Conservation (phyloP, 2,888 invertebrate species). For the Adela reaumurella region DNA sequence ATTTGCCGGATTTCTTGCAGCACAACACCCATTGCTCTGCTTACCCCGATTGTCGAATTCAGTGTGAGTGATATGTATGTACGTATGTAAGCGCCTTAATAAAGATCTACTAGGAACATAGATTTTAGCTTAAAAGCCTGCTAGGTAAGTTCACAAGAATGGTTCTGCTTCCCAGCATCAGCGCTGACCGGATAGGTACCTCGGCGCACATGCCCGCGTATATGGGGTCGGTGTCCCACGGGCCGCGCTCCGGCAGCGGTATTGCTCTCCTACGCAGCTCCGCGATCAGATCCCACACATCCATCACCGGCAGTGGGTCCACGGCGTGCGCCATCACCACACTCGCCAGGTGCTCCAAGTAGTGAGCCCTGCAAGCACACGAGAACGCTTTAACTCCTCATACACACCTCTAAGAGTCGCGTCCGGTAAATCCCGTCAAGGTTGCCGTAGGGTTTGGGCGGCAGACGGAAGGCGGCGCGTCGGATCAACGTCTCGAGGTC, state of each 20-base stretch:
- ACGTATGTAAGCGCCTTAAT: too few relatives aligned
- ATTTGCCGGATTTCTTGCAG: too few relatives aligned
- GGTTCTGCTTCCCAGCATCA: too few relatives aligned
- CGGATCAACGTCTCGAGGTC: constrained; percentile 80
- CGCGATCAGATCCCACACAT: constrained; percentile 80
- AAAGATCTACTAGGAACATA: too few relatives aligned
- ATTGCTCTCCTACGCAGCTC: constrained; percentile 83
- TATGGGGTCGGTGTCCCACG: constrained; percentile 79
- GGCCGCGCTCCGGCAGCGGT: constrained; percentile 76
- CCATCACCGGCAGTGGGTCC: constrained; percentile 88
- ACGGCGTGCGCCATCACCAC: constrained; percentile 82
- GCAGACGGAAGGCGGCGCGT: constrained; percentile 68
- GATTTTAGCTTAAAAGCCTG: too few relatives aligned
- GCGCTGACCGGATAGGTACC: too few relatives aligned
- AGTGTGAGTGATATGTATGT: too few relatives aligned
- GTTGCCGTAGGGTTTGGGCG: constrained; percentile 73
- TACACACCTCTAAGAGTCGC: constrained; percentile 61
- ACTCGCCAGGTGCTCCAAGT: constrained; percentile 91
- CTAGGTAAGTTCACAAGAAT: too few relatives aligned
- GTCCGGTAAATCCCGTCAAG: constrained; percentile 63
- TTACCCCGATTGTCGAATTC: too few relatives aligned
- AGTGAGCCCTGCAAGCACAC: constrained; percentile 74
- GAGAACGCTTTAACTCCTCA: constrained; percentile 16
- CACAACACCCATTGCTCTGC: too few relatives aligned
- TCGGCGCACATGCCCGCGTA: constrained; percentile 82